phyloP scores from a whole-genome alignment of 2,888 invertebrate species.

The Conchocele bisecta region DNA sequence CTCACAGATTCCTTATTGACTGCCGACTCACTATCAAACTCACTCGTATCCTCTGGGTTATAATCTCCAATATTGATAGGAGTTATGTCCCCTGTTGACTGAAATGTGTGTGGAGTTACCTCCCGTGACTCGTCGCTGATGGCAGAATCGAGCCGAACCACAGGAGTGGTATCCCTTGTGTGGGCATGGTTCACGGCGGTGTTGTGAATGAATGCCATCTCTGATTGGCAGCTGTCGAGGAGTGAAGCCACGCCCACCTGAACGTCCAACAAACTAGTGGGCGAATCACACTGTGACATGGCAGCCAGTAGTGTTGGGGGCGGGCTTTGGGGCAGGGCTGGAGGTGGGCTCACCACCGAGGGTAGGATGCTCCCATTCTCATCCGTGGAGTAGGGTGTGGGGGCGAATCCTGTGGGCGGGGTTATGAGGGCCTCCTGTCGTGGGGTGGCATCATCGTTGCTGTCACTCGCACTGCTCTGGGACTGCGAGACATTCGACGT shows the following conservation, averaged over 20 bases:
- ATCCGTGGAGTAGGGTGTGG: constrained; percentile 40
- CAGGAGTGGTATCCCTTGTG: constrained; percentile 40
- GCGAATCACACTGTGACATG: constrained; percentile 5
- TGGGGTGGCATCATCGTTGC: constrained; percentile 46
- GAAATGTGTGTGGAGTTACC: constrained; percentile 21
- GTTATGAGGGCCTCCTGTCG: constrained; percentile 50
- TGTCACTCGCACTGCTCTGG: constrained; percentile 38
- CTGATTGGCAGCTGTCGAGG: constrained; percentile 62
- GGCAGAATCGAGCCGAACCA: not conserved
- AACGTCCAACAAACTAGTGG: constrained; percentile 18
- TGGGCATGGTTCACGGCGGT: not conserved
- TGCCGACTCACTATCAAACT: not conserved
- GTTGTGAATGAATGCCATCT: constrained; percentile 55
- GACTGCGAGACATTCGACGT: constrained; percentile 33
- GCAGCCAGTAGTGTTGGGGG: constrained; percentile 43
- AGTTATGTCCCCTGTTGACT: constrained; percentile 1
- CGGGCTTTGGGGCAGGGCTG: constrained; percentile 62
- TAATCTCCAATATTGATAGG: constrained; percentile 23
- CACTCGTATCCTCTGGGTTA: not conserved
- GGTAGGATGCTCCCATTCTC: constrained; percentile 37
- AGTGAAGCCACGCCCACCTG: constrained; percentile 56
- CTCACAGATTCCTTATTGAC: not conserved
- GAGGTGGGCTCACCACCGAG: constrained; percentile 50
- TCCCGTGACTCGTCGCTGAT: constrained; percentile 30
- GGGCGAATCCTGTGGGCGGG: constrained; percentile 60